Base-by-base conservation (phyloP, 2,888 invertebrate species). In the Mesoligia furuncula region DNA sequence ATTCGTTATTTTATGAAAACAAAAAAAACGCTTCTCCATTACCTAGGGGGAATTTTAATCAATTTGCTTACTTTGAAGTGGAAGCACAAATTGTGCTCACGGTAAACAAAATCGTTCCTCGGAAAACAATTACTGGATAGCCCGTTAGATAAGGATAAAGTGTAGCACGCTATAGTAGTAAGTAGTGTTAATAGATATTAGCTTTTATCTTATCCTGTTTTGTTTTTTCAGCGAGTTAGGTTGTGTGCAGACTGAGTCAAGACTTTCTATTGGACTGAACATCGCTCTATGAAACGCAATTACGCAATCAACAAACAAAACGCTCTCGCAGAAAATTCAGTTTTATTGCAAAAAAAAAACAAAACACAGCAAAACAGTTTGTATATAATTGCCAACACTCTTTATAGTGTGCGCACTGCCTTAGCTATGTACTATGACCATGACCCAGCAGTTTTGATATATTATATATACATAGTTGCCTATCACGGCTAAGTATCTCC, bases 41-140 rank as follows among this genome's bases (percentile, higher is more conserved):
- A 75, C 70, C 77, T 74, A 65, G 70, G 39, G 67, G 73, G 45
- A 76, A 83, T 85, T 42, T 84, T 85, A 83, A 87, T 87, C 77
- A 85, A 75, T 68, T 80, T 65, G 77, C 70, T 67, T 77, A 68
- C 70, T 70, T 48, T 64, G 62, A 20, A 68, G 62, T 73, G 51
- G 64, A 71, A 77, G 77, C 54, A 70, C 69, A 79, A 85, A 80
- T 74, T 83, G 77, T 69, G 75, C 61, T 70, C 45, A 79, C 45
- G 71, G 80, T 80, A 87, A 84, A 83, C 78, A 87, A 70, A 78
- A 83, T 77, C 59, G 74, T 74, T 73, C 42, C 66, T 77, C 65
- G 65, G 51, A 77, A 80, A 80, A 78, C 85, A 82, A 87, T 87
- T 78, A 86, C 79, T 66, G 57, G 45, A 54, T 71, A 59, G 51